These are phyloP conservation scores for Teleogryllus oceanicus DNA, from an alignment of 2,888 invertebrate genomes.

Conservation along the genomic window DNA sequence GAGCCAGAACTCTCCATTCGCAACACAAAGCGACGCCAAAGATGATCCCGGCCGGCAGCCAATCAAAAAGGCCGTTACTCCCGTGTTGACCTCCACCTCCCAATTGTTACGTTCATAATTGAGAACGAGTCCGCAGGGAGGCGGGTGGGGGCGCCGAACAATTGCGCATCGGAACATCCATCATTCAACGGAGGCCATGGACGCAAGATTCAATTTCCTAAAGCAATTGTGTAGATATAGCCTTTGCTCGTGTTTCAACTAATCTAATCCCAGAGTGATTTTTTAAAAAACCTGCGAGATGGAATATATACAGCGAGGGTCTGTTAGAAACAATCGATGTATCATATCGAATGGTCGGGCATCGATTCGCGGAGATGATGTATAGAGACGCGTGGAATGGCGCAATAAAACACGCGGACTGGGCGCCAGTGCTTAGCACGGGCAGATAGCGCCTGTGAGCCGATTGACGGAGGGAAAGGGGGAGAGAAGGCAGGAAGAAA, in stretches of 20 bases:
- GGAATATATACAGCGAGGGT: conserved; percentile 18
- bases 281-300: neutral
- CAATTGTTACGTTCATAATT: conserved; percentile 18
- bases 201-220: conserved; percentile 30
- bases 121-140: conserved; percentile 20
- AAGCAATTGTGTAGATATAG: conserved; percentile 25
- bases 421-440: no score
- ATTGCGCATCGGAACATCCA: conserved; percentile 31
- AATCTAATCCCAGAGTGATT: conserved; percentile 18
- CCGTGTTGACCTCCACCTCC: neutral
- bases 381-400: neutral
- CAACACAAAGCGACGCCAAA: no score
- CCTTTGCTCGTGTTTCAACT: conserved; percentile 12
- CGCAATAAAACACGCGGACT: neutral
- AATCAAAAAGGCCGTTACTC: neutral
- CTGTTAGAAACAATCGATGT: conserved; percentile 18
- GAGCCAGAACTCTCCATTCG: no score
- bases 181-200: conserved; percentile 30
- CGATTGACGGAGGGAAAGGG: no score
- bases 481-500: no score
- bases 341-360: conserved; percentile 3
- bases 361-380: neutral
- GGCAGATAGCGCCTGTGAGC: no score
- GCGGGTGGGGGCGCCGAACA: conserved; percentile 27
- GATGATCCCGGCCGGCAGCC: neutral